Conservation (phyloP, 2,888 invertebrate species). For the Halocaridina rubra region DNA sequence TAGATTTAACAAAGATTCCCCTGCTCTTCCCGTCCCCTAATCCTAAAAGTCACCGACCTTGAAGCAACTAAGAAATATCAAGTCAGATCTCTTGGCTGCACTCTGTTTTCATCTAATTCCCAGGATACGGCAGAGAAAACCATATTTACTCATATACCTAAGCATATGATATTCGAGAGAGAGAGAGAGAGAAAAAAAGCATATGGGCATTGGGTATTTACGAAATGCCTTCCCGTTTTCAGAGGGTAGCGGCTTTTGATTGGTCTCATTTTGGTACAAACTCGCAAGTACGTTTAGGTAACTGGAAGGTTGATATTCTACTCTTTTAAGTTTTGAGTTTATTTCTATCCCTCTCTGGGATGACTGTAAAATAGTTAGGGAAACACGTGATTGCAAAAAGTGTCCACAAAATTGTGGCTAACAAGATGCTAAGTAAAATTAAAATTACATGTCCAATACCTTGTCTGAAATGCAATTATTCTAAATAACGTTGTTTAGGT, state of each 20-base stretch:
- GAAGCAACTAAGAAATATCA: background rate
- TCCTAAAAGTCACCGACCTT: background rate
- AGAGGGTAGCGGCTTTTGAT: no score
- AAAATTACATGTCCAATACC: no score
- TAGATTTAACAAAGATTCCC: no score
- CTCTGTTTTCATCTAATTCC: background rate
- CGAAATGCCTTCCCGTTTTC: background rate
- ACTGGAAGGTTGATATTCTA: no score
- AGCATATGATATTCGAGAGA: background rate
- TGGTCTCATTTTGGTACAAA: no score
- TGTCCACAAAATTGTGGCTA: no score
- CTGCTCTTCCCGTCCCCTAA: background rate
- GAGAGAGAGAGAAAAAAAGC: background rate
- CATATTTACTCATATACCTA: background rate
- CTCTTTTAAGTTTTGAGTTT: no score
- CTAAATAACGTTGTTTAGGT: background rate
- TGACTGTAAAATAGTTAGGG: no score
- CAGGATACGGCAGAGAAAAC: slow-evolving; percentile 22
- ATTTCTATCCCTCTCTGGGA: no score
- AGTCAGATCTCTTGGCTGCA: background rate
- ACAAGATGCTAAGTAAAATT: background rate
- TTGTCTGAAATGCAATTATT: no score
- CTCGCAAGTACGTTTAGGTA: no score
- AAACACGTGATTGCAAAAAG: no score
- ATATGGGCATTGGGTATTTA: background rate